Conservation (phyloP, 35 echinoderm and acorn worm genomes). For the Ptychodera flava region DNA sequence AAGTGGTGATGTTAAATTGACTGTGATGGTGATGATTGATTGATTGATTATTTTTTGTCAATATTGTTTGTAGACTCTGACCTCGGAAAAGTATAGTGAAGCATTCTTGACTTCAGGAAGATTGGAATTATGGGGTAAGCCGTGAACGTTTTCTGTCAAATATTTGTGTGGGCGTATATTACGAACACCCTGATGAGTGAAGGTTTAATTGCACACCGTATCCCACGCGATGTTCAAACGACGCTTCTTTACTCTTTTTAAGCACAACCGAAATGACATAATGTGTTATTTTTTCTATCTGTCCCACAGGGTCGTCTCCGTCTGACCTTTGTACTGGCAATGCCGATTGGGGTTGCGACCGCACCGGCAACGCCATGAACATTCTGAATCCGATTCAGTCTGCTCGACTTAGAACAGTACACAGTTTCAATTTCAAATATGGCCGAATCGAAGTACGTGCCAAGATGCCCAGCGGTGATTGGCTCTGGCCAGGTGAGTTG, state of each 20-base stretch:
- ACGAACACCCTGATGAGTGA: no score
- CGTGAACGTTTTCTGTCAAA: no score
- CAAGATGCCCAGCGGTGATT: slow-evolving; percentile 83
- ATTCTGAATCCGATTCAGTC: slow-evolving; percentile 79
- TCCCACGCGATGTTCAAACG: no score
- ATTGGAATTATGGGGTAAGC: slow-evolving; percentile 70
- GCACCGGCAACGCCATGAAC: slow-evolving; percentile 36
- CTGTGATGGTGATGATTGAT: no score
- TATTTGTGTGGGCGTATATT: no score
- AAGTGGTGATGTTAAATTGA: no score
- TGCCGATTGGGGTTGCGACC: slow-evolving; percentile 62
- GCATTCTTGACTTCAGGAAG: slow-evolving; percentile 43
- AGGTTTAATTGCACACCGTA: no score
- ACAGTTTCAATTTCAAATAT: slow-evolving; percentile 75
- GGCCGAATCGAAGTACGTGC: slow-evolving; percentile 66
- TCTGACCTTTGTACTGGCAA: slow-evolving; percentile 83
- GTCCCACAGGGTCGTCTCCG: slow-evolving; percentile 45
- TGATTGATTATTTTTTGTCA: slow-evolving; percentile 1
- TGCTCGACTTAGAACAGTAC: slow-evolving; percentile 64
- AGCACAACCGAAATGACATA: no score
- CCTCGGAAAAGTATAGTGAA: slow-evolving; percentile 44
- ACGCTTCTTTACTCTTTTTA: no score
- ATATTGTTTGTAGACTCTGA: slow-evolving; percentile 51
- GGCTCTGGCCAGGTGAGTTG: slow-evolving; percentile 88
- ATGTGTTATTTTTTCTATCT: no score